phyloP scores from a whole-genome alignment of 2,797 vertebrate species.

The Sebastes glaucus region DNA sequence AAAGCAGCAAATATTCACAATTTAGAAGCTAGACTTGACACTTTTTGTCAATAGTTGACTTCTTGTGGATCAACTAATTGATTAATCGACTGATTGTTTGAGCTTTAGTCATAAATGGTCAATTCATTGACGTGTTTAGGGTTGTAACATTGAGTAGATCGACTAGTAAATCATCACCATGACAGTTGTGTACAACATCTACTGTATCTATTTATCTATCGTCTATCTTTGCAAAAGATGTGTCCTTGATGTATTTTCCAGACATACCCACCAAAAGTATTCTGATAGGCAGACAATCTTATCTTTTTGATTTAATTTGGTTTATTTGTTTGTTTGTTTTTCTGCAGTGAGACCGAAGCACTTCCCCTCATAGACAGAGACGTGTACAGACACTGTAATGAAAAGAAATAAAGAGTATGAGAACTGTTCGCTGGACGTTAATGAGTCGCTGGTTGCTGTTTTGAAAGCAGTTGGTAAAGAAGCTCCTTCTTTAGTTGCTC shows the following conservation, averaged over 20 bases:
- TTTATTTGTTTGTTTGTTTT: not conserved
- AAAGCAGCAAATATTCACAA: not conserved
- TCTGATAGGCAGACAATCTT: not conserved
- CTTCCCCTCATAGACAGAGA: not conserved
- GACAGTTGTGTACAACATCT: not conserved
- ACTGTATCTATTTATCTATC: too few relatives aligned
- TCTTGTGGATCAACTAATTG: too few relatives aligned
- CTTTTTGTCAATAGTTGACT: too few relatives aligned
- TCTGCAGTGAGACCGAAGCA: not conserved
- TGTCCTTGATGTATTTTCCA: not conserved
- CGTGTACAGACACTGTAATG: not conserved
- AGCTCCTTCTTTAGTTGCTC: not conserved
- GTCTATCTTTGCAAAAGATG: not conserved
- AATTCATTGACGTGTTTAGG: too few relatives aligned
- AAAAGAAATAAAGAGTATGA: not conserved
- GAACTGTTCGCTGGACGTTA: not conserved
- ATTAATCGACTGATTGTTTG: too few relatives aligned
- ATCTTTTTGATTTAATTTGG: not conserved
- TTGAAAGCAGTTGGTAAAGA: not conserved
- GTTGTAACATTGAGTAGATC: too few relatives aligned
- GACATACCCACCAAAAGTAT: not conserved
- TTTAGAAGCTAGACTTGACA: not conserved
- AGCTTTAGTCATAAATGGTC: too few relatives aligned
- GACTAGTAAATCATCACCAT: not conserved
- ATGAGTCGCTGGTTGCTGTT: not conserved